Conservation (phyloP, 2,888 invertebrate genomes). For the Fragum whitleyi region DNA sequence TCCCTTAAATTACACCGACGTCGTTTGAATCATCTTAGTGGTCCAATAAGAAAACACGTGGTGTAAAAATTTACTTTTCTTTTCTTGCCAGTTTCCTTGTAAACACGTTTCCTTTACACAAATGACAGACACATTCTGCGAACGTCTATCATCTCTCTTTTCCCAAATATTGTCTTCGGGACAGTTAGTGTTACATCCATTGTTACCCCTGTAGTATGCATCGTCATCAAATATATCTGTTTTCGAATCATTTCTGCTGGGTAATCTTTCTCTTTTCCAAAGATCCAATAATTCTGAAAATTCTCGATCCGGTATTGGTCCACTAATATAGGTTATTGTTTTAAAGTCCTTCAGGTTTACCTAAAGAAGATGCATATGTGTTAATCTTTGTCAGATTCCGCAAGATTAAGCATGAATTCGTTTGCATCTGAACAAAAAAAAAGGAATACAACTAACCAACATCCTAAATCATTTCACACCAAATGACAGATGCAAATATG, state of each 20-base stretch:
- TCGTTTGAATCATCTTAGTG: too few species aligned
- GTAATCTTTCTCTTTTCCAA: neutral
- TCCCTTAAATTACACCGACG: too few species aligned
- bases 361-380: neutral
- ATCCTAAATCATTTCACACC: too few species aligned
- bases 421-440: too few species aligned
- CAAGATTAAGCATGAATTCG: too few species aligned
- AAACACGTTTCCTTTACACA: neutral
- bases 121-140: neutral
- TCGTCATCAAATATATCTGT: neutral
- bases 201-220: neutral
- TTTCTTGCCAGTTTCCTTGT: neutral
- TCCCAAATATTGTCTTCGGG: neutral
- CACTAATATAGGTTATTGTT: neutral
- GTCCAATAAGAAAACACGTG: too few species aligned
- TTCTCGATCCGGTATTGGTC: neutral
- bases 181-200: neutral
- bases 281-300: neutral
- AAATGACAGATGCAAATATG: too few species aligned
- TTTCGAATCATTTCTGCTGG: neutral
- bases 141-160: neutral
- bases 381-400: too few species aligned
- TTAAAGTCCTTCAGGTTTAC: neutral
- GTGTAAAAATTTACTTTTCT: neutral
- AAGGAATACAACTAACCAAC: too few species aligned